phyloP scores from a whole-genome alignment of 2,797 vertebrate species.

The Presbytis comata region DNA sequence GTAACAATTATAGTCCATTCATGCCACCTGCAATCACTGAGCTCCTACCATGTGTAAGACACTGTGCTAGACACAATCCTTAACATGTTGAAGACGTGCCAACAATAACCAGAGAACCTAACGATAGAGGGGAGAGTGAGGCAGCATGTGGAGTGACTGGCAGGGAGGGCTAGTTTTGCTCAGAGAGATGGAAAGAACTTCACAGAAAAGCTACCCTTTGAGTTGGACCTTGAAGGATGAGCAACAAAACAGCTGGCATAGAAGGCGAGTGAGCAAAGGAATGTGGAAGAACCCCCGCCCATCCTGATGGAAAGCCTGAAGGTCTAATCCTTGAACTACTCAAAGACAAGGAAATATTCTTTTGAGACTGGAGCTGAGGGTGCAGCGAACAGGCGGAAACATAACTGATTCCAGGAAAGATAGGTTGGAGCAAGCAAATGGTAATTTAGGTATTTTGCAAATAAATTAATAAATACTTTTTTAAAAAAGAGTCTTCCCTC shows the following conservation, averaged over 20 bases:
- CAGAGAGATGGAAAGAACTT: neutral
- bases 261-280: neutral
- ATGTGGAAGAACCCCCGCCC: neutral
- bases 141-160: neutral
- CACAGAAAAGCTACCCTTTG: neutral
- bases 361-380: neutral
- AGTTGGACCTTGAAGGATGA: neutral
- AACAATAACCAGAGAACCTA: neutral
- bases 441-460: neutral
- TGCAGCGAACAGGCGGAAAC: neutral
- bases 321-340: neutral
- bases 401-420: neutral
- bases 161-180: neutral
- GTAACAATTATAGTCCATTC: neutral
- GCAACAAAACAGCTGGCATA: neutral
- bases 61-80: neutral
- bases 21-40: neutral
- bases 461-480: neutral
- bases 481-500: neutral
- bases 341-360: neutral
- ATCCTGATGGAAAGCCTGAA: neutral
- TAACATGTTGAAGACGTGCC: neutral
- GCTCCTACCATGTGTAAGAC: neutral
- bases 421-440: neutral
- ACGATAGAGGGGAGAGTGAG: neutral